Percentiles rank a stretch among this genome's conserved stretches.
Conservation (phyloP, 2,888 invertebrate genomes). For the Adineta ricciae region DNA sequence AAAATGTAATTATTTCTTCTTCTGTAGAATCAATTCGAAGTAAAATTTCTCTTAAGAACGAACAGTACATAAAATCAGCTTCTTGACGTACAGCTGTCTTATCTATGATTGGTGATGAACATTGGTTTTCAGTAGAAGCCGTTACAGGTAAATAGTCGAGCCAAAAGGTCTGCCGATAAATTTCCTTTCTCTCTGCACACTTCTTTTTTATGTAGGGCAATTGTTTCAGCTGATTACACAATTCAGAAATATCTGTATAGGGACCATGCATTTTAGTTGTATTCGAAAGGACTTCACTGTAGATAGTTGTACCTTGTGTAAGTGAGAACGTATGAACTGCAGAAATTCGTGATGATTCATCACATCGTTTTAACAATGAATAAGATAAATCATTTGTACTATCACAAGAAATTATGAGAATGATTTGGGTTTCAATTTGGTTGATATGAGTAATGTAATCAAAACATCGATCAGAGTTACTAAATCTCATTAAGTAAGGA, state of each 20-base stretch:
- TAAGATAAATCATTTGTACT: neutral
- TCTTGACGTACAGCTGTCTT: neutral
- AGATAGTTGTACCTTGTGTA: neutral
- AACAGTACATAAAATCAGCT: neutral
- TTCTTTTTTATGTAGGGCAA: neutral
- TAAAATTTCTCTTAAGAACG: neutral
- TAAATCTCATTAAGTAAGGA: neutral
- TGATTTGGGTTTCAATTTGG: neutral
- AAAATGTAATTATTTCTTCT: neutral
- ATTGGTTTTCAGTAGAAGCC: neutral
- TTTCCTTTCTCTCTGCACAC: neutral
- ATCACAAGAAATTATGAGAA: neutral
- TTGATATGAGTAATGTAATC: neutral
- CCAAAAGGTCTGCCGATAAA: no score
- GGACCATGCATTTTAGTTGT: neutral
- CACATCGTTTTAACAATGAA: neutral
- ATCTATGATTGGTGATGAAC: no score
- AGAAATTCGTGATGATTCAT: no score
- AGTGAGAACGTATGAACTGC: no score
- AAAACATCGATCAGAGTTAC: neutral
- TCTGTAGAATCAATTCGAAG: neutral
- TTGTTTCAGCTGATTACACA: neutral
- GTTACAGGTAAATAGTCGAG: neutral
- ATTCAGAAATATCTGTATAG: neutral
- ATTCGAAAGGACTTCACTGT: neutral